Base-by-base conservation (phyloP, 2,113 vertebrate species). In the Phalacrocorax brasilianus region DNA sequence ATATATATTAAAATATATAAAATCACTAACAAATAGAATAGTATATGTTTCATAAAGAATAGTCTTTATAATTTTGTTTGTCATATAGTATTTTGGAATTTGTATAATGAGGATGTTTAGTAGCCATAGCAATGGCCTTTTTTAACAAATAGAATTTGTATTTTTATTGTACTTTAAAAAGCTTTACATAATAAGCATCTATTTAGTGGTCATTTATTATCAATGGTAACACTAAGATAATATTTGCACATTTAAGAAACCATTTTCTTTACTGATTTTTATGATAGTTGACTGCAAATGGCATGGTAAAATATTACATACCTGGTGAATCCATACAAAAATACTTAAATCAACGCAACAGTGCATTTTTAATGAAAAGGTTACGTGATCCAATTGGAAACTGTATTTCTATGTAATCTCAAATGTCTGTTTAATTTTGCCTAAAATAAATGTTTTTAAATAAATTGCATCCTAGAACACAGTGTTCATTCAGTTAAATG, bases 71-170 rank as follows among this genome's bases (percentile, higher is more conserved):
- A 38, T 38, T 38, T 38, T 38, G 38, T 38, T 38, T 38, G 38
- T 38, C 38, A 38, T 38, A 38, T 38, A 38, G 38, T 38, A 38
- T 38, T 38, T 38, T 38, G 38, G 38, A 38, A 38, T 38, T 38
- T 38, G 38, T 38, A 38, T 38, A 38, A 38, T 38, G 38, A 38
- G 38, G 38, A 38, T 38, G 38, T 38, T 38, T 38, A 38, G 38
- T 38, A 38, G 38, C 38, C 38, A 38, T 38, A 38, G 38, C 38
- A 93, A 91, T 98, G 98, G 98, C 98, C 95, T 98, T 98, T 97
- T 98, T 98, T 98, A 98, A 98, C 97, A 98, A 96, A 98, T 98
- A 98, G 97, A 98, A 97, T 97, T 98, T 98, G 98, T 98, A 98
- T 98, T 98, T 98, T 98, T 98, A 98, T 97, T 97, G 97, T 98